Percentiles rank a stretch among this genome's conserved stretches.
Conservation (phyloP, 2,888 invertebrate species). For the Phyllotreta cruciferae region DNA sequence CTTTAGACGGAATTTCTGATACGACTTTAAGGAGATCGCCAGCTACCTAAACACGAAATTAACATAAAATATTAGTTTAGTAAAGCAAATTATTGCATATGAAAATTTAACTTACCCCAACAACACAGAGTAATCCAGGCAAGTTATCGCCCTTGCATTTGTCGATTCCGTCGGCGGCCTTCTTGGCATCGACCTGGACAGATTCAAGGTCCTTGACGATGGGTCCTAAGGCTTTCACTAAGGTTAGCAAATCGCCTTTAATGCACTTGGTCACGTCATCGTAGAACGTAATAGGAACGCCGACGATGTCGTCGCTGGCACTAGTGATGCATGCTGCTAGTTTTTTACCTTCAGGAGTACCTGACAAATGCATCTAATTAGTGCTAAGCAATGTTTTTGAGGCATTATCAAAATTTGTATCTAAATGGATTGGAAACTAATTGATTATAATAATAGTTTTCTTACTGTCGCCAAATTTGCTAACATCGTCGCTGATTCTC, state of each 20-base stretch:
- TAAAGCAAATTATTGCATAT: no score
- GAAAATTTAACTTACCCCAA: constrained; percentile 8
- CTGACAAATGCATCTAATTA: not conserved
- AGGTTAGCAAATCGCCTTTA: not conserved
- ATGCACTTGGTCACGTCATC: constrained; percentile 8
- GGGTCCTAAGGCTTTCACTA: constrained; percentile 1
- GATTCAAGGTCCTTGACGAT: constrained; percentile 13
- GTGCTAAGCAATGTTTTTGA: no score
- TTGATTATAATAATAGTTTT: no score
- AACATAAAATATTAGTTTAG: not conserved
- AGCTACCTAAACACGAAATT: constrained; percentile 13
- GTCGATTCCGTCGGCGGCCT: constrained; percentile 16
- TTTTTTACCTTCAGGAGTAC: constrained; percentile 1
- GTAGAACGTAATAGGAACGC: not conserved
- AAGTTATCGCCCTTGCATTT: constrained; percentile 10
- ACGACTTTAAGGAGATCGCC: constrained; percentile 2
- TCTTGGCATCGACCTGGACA: constrained; percentile 17
- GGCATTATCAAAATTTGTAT: no score
- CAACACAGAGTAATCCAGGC: not conserved
- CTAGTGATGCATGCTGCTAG: not conserved
- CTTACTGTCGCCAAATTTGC: not conserved
- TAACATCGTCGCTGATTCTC: not conserved
- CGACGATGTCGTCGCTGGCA: not conserved
- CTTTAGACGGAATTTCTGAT: constrained; percentile 4
- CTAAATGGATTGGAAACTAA: no score